Evolutionary conservation across 1,140 invertebrate species (phyloP).

Genomic region (Papilio polyxenes): DNA sequence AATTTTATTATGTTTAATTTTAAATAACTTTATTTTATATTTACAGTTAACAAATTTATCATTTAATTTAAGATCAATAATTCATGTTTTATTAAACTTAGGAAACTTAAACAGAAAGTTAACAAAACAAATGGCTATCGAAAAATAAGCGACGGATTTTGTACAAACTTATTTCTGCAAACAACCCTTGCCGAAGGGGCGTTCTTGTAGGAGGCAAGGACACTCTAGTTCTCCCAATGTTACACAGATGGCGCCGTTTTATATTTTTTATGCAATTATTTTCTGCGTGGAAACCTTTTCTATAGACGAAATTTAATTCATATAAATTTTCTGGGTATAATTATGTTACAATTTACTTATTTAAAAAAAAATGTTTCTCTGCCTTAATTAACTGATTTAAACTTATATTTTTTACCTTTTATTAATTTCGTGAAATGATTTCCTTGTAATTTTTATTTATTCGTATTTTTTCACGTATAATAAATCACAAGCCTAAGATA

Average conservation of each 20-base stretch:
- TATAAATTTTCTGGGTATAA: background rate
- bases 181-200: slow-evolving; percentile 40
- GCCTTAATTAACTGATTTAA: too few species aligned
- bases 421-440: too few species aligned
- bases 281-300: background rate
- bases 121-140: background rate
- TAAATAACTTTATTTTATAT: background rate
- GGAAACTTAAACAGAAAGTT: background rate
- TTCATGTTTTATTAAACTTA: background rate
- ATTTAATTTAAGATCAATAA: background rate
- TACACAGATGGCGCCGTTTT: slow-evolving; percentile 49
- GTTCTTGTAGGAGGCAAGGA: slow-evolving; percentile 37
- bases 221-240: slow-evolving; percentile 39
- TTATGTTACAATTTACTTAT: background rate
- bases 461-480: background rate
- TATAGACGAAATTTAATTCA: background rate
- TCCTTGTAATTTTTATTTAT: background rate
- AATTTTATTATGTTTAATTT: too few species aligned
- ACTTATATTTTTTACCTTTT: too few species aligned
- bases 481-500: background rate
- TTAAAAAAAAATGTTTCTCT: background rate
- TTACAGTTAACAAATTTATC: background rate
- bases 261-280: slow-evolving; percentile 19
- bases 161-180: slow-evolving; percentile 8
- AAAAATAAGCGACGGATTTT: slow-evolving; percentile 11